Base-by-base conservation (phyloP, 2,888 invertebrate genomes). In the Gerris lacustris region DNA sequence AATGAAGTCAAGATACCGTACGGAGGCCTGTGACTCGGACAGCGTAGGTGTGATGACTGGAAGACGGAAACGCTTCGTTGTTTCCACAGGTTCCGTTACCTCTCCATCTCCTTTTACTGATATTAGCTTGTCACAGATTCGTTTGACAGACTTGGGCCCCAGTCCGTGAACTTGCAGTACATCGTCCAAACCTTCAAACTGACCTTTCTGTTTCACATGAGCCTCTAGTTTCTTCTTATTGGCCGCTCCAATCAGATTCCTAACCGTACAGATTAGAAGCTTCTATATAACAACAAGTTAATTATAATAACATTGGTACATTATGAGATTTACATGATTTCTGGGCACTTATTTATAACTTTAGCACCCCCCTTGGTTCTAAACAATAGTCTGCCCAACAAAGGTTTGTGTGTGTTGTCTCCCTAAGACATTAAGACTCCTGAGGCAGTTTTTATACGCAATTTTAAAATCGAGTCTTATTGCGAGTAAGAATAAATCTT, bases 91-190 rank as follows among this genome's bases (percentile, higher is more conserved):
- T 55, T 55, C 55, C 9, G 11, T 55, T 2, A 15, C 9, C 15
- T 55, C 11, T 11, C 11, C 11, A 55, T 55, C 55, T 11, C 55
- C 55, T 55, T 55, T 55, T 5, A 55, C 15, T 55, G 55, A 55
- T 11, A 64, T n/a, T 64, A 64, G 4, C 17, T 64, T 64, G 17
- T 64, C 64, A 31, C 64, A 64, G 2, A 64, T 64, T 17, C 64
- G 17, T 64, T 17, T 64, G 9, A 64, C 17, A n/a, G 64, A n/a
- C 17, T 64, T 64, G 18, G 64, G n/a, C 18, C 64, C 64, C 18
- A 64, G 17, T n/a, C 64, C 64, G 17, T 64, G 64, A 64, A 64
- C 64, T 64, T 64, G 17, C 31, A 64, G 17, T 17, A 64, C 7
- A 64, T 64, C 64, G 7, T 64, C 64, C 17, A 64, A n/a, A n/a